phyloP scores from a whole-genome alignment of 2,113 vertebrate species.

The Odocoileus virginianus region DNA sequence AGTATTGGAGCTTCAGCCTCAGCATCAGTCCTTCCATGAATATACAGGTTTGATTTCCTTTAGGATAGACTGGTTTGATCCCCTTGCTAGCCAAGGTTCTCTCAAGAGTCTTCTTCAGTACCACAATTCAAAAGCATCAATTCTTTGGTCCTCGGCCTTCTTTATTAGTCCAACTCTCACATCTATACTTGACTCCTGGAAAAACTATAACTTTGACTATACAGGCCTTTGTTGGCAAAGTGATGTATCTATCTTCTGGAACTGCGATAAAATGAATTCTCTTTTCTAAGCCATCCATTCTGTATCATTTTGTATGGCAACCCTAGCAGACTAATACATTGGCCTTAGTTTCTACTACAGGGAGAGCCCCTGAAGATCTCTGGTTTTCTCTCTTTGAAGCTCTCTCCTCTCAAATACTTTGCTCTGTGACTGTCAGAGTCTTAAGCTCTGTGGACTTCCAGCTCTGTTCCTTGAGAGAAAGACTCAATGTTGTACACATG shows the following conservation, averaged over 20 bases:
- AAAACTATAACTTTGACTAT: not conserved
- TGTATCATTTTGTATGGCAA: not conserved
- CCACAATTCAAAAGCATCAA: not conserved
- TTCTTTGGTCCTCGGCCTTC: not conserved
- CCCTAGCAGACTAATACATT: not conserved
- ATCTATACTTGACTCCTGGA: not conserved
- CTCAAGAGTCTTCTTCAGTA: not conserved
- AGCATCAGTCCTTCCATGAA: not conserved
- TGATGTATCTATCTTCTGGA: not conserved
- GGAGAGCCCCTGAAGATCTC: not conserved
- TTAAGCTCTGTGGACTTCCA: not conserved
- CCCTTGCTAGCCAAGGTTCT: not conserved
- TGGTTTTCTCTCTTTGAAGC: not conserved
- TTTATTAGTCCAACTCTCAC: not conserved
- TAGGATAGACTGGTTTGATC: not conserved
- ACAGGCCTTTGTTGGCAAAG: not conserved
- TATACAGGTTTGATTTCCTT: not conserved
- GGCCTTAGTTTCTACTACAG: not conserved
- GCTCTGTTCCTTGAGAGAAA: not conserved
- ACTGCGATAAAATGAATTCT: not conserved
- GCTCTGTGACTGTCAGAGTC: not conserved
- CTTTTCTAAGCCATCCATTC: not conserved
- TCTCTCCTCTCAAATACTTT: not conserved
- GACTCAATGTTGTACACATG: not conserved
- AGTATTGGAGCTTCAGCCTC: not conserved